Percentiles rank a stretch among this genome's conserved stretches.
These are phyloP conservation scores for Enteromius unitaeniatus DNA, from an alignment of 2,797 vertebrate species.

Conservation along the genomic window DNA sequence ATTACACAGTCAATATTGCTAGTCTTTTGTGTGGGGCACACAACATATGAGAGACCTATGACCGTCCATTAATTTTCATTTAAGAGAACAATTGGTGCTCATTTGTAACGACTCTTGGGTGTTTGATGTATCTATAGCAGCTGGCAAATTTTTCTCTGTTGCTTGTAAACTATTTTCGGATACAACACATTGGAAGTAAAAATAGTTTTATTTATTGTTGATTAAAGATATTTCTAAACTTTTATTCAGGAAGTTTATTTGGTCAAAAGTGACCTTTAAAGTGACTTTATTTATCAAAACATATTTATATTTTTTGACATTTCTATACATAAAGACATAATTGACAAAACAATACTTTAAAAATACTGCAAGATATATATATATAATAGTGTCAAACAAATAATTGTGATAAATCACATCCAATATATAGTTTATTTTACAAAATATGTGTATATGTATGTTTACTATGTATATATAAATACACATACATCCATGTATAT, in stretches of 20 bases:
- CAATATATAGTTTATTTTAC: too few species aligned
- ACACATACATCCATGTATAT: too few species aligned
- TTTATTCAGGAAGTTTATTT: not conserved
- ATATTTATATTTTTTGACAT: too few species aligned
- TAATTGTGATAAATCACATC: too few species aligned
- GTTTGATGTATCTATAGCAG: conserved; percentile 42
- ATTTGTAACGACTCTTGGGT: conserved; percentile 75
- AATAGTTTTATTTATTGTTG: not conserved
- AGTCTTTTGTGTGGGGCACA: conserved; percentile 38
- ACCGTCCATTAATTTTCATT: conserved; percentile 85
- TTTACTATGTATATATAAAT: too few species aligned
- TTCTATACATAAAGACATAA: too few species aligned
- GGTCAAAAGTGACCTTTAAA: not conserved
- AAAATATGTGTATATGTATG: too few species aligned
- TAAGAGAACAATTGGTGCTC: conserved; percentile 80
- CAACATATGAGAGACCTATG: conserved; percentile 77
- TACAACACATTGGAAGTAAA: not conserved
- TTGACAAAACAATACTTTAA: too few species aligned
- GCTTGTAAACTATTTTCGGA: not conserved
- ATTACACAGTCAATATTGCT: conserved; percentile 81
- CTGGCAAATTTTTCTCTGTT: not conserved
- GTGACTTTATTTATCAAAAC: too few species aligned
- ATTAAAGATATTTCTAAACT: not conserved
- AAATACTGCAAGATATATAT: too few species aligned
- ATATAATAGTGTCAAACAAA: too few species aligned